Base-by-base conservation (phyloP, 2,888 invertebrate species). In the Nasonia oneida region DNA sequence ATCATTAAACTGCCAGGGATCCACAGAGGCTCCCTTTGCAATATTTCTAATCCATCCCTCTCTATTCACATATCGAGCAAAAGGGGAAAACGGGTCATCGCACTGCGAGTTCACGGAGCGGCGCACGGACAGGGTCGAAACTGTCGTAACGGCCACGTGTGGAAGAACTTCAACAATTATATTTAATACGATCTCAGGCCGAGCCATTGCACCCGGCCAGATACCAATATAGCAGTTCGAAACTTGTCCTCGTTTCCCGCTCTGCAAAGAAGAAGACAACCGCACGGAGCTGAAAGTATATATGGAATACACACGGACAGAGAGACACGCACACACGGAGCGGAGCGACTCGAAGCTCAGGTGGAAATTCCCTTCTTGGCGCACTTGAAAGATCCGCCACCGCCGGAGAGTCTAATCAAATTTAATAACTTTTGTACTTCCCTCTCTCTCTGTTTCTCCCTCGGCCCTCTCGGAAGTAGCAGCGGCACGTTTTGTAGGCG, bases 371-470 rank as follows among this genome's bases (percentile, higher is more conserved):
- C 89, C 88, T 86, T 86, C 87, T 90, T 89, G 88, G 18, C 2
- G 57, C 88, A 87, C 85, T 86, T 87, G 57, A 75, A 86, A 74
- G 33, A 70, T 57, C 67, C 33, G 71, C 87, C 47, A 90, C 89
- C 90, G 90, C 90, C 89, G 89, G 89, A 88, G 87, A 91, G 89
- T 91, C 91, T 92, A 93, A 93, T 93, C 91, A 92, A 93, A 92
- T 93, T 92, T 92, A 92, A 93, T 92, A 92, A 92, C 92, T 93
- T 93, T 92, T 91, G 90, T 90, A 89, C 90, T 90, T 89, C 89
- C 89, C 89, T 29, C 89, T 90, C 89, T 87, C 88, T 76, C 84
- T 86, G 37, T 37, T 89, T 90, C 89, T 87, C 88, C 75, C 84
- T 86, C 87, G n/a, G 75, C 81, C 78, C 64, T 83, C 47, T 47